Base-by-base conservation (phyloP, 2,888 invertebrate species). In the Acleris cristana region DNA sequence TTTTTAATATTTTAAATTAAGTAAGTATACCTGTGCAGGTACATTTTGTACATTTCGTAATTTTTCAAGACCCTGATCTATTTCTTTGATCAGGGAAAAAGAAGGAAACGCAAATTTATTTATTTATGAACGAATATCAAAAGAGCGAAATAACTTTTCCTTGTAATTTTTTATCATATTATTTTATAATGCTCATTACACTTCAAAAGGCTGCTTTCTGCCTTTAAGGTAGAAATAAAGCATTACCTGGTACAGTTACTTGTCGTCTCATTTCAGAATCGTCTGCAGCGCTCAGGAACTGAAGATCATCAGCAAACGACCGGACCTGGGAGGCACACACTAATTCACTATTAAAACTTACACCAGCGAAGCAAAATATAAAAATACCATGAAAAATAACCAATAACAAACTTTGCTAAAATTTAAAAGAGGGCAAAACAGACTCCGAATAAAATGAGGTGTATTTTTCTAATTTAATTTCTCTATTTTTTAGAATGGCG, bases 201-300 rank as follows among this genome's bases (percentile, higher is more conserved):
- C 16, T 48, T 48, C 14, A 48, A n/a, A 7, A n/a, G 16, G 1
- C 7, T 48, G 7, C 7, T 45, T 45, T n/a, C 16, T 2, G 6
- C n/a, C n/a, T n/a, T n/a, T 16, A 18, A 48, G 2, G n/a, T 18
- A 23, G 5, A 23, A 52, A 45, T 45, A 40, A 21, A 14, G 8
- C 19, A 49, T 72, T 76, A 91, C 92, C 92, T 92, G 92, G 88
- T 75, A 87, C 75, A 72, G 89, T 82, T 73, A 84, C 79, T 74
- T 91, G 90, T 79, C 84, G 83, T 76, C 85, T 87, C 92, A 92
- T 92, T 60, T 72, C 80, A 75, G 72, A 63, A 44, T 71, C 57
- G 65, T 64, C 66, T 69, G 73, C 76, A 65, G 80, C 70, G 75
- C 78, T 84, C 85, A 86, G 82, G 77, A 72, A 73, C 67, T 75